Conservation (phyloP, 2,888 invertebrate species). For the Tipula unca region DNA sequence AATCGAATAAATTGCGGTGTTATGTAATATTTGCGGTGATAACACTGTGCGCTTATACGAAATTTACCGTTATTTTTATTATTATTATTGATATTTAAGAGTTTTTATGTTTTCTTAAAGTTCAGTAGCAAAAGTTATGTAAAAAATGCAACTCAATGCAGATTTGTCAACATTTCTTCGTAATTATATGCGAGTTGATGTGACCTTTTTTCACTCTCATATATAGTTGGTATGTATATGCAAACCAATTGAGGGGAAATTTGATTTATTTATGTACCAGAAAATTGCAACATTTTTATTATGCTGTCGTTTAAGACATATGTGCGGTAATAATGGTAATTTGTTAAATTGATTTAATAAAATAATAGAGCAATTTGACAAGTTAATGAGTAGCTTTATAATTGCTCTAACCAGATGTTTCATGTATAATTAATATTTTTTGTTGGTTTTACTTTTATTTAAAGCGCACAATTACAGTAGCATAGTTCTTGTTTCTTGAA, state of each 20-base stretch:
- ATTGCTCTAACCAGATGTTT: not conserved
- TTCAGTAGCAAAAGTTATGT: slow-evolving; percentile 14
- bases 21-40: not conserved
- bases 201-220: not conserved
- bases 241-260: not conserved
- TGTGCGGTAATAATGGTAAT: not conserved
- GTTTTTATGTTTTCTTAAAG: not conserved
- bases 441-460: too few relatives aligned
- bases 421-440: too few relatives aligned
- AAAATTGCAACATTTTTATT: not conserved
- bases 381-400: not conserved
- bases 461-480: too few relatives aligned
- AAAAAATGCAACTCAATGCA: not conserved
- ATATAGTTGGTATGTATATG: not conserved
- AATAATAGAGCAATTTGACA: not conserved
- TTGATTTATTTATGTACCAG: not conserved
- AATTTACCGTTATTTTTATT: not conserved
- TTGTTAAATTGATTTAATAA: not conserved
- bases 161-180: not conserved
- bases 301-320: not conserved
- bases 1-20: not conserved
- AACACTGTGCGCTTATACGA: not conserved
- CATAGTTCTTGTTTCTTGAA: too few relatives aligned
- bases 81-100: not conserved
- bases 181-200: not conserved